Percentiles rank a stretch among this genome's conserved stretches.
These are phyloP conservation scores for Conopomorpha cramerella DNA, from an alignment of 1,140 invertebrate species.

Conservation along the genomic window DNA sequence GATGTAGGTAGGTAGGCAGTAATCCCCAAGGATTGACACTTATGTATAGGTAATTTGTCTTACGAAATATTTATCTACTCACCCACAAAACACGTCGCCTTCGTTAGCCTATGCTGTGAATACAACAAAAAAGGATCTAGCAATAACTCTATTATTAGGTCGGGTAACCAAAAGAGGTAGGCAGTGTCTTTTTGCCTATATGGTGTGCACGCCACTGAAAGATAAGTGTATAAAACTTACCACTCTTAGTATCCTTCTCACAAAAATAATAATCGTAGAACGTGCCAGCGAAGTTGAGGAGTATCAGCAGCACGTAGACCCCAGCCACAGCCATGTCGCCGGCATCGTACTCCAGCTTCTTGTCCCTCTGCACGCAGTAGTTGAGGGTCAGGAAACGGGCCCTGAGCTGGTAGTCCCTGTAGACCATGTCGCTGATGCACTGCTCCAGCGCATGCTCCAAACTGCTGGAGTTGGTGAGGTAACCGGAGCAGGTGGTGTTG, in stretches of 20 bases:
- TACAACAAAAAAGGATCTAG: neutral
- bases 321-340: conserved; percentile 1
- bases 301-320: conserved; percentile 1
- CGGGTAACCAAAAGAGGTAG: too few species aligned
- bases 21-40: too few species aligned
- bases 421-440: conserved; percentile 2
- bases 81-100: too few species aligned
- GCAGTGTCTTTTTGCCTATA: too few species aligned
- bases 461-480: conserved; percentile 6
- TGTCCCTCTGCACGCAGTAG: conserved; percentile 1
- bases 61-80: too few species aligned
- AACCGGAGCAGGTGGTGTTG: conserved; percentile 18
- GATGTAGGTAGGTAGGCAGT: too few species aligned
- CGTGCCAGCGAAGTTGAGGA: conserved; percentile 2
- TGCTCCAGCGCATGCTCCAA: conserved; percentile 6
- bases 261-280: conserved; percentile 4
- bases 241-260: conserved; percentile 16
- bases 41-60: too few species aligned
- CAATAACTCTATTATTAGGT: too few species aligned
- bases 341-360: neutral
- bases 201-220: too few species aligned
- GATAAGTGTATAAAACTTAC: too few species aligned
- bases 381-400: neutral
- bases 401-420: conserved; percentile 2
- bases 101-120: too few species aligned